phyloP scores from a whole-genome alignment of 2,797 vertebrate species.

The Spatula versicolor region DNA sequence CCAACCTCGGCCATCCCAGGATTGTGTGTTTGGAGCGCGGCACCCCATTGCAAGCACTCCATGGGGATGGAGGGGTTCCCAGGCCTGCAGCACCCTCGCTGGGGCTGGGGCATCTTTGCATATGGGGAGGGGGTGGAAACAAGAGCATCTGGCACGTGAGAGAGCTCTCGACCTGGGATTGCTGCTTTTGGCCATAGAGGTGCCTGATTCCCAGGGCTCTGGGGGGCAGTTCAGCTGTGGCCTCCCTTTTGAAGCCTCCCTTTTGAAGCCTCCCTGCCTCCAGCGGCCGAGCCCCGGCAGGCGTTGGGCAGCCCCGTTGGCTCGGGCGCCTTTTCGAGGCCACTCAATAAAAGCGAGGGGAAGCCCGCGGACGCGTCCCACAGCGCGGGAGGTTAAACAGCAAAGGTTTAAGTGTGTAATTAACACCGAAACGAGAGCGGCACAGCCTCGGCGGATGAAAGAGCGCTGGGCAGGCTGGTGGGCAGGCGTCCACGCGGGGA shows the following conservation, averaged over 20 bases:
- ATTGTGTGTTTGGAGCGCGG: not conserved
- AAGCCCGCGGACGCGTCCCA: not conserved
- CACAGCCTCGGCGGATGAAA: not conserved
- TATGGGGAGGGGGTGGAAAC: not conserved
- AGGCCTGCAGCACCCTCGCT: not conserved
- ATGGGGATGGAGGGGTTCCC: not conserved
- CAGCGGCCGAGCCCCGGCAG: not conserved
- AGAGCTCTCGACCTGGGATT: too few species aligned
- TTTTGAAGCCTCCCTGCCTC: too few species aligned
- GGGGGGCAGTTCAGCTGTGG: too few species aligned
- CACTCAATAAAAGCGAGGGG: not conserved
- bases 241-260: not conserved
- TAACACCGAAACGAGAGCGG: constrained; percentile 32
- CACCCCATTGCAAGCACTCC: not conserved
- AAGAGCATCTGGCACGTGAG: not conserved
- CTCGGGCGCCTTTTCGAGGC: not conserved
- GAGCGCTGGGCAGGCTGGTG: not conserved
- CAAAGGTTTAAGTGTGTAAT: constrained; percentile 45
- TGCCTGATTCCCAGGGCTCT: too few species aligned
- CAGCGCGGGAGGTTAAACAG: constrained; percentile 42
- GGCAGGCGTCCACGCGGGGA: not conserved
- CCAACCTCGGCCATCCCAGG: too few species aligned
- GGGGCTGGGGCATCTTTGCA: not conserved
- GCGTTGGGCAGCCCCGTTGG: not conserved
- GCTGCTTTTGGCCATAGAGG: too few species aligned